These are phyloP conservation scores for Diplolepis rosae DNA, from an alignment of 2,888 invertebrate genomes.

Conservation along the genomic window DNA sequence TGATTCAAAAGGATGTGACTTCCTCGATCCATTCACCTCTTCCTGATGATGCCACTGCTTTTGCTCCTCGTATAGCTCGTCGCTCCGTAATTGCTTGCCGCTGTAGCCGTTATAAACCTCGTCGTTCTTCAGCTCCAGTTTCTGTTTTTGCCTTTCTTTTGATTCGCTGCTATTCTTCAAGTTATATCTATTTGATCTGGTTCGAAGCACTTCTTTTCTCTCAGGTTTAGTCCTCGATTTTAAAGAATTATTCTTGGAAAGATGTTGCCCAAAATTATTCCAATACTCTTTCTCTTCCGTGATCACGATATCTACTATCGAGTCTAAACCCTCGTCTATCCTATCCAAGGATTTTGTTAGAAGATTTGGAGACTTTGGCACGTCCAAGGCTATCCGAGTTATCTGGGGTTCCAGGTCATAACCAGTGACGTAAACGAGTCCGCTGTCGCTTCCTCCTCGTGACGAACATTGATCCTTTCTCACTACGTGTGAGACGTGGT, in stretches of 20 bases:
- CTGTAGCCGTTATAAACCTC: conserved; percentile 45
- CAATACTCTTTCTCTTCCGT: conserved; percentile 74
- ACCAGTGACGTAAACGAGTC: conserved; percentile 69
- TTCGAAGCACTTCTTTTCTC: conserved; percentile 45
- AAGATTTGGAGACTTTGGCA: conserved; percentile 54
- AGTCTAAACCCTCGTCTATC: conserved; percentile 83
- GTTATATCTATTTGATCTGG: conserved; percentile 40
- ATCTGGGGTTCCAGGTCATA: conserved; percentile 62
- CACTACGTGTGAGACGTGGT: conserved; percentile 60
- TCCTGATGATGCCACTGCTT: conserved; percentile 58
- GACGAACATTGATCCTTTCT: conserved; percentile 54
- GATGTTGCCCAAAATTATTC: conserved; percentile 10
- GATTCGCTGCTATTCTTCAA: conserved; percentile 14
- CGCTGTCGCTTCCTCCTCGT: conserved; percentile 71
- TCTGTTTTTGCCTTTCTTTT: conserved; percentile 35
- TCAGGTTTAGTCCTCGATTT: conserved; percentile 30
- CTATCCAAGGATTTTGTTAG: conserved; percentile 86
- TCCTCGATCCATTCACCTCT: conserved; percentile 52
- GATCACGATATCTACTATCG: conserved; percentile 83
- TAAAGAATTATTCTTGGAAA: neutral
- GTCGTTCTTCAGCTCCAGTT: conserved; percentile 48
- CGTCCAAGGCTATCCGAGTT: conserved; percentile 49
- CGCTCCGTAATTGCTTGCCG: conserved; percentile 57
- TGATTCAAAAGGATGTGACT: conserved; percentile 44
- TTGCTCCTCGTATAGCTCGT: conserved; percentile 62